These are phyloP conservation scores for Anodontia alba DNA, from an alignment of 2,888 invertebrate genomes.

Conservation along the genomic window DNA sequence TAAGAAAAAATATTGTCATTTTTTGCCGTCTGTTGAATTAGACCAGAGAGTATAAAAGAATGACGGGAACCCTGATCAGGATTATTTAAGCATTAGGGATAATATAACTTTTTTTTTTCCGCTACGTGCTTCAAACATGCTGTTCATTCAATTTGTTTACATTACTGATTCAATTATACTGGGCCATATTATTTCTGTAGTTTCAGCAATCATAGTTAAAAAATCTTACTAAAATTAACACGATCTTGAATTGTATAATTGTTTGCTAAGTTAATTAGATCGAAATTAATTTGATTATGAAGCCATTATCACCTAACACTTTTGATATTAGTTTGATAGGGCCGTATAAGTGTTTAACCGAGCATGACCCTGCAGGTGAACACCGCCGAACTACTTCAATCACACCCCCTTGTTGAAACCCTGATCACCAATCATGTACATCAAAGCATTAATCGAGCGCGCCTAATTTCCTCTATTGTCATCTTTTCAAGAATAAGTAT, in stretches of 20 bases:
- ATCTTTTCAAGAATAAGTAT: constrained; percentile 29
- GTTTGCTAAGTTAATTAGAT: constrained; percentile 20
- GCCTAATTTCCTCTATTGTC: background rate
- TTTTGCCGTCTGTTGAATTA: too few relatives aligned
- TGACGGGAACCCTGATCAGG: too few relatives aligned
- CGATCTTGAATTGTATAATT: background rate
- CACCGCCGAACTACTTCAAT: background rate
- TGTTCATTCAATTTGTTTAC: too few relatives aligned
- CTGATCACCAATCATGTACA: constrained; percentile 16
- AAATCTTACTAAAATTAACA: too few relatives aligned
- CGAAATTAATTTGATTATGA: constrained; percentile 11
- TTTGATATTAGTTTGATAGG: constrained; percentile 10
- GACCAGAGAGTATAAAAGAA: too few relatives aligned
- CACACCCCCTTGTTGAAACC: constrained; percentile 16
- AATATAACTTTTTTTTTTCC: too few relatives aligned
- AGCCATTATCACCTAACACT: constrained; percentile 7
- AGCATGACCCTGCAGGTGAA: constrained; percentile 5
- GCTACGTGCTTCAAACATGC: too few relatives aligned
- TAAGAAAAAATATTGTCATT: too few relatives aligned
- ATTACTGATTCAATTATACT: too few relatives aligned
- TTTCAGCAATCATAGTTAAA: too few relatives aligned
- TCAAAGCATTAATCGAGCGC: constrained; percentile 6
- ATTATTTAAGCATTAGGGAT: too few relatives aligned
- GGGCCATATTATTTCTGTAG: too few relatives aligned
- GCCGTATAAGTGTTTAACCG: background rate